Conservation (phyloP, 2,888 invertebrate genomes). For the Hemistola chrysoprasaria region DNA sequence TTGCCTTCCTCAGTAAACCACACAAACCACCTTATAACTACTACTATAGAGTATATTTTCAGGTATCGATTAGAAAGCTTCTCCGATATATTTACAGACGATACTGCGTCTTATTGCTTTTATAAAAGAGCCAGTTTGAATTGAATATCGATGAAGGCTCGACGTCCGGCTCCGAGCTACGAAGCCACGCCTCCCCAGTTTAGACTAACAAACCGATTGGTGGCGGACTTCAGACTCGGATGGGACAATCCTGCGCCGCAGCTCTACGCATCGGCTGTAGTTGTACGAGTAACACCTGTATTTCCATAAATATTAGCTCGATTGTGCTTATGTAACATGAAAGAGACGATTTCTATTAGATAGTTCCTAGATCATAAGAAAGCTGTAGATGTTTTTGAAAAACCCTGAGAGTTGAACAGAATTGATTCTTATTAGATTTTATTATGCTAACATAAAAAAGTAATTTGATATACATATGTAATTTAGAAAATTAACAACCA, state of each 20-base stretch:
- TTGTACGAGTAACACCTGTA: conserved; percentile 46
- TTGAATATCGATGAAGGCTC: conserved; percentile 19
- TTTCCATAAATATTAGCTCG: conserved; percentile 40
- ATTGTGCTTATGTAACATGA: conserved; percentile 30
- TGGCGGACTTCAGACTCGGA: conserved; percentile 46
- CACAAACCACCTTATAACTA: conserved; percentile 42
- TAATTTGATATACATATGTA: no score
- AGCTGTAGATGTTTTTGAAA: no score
- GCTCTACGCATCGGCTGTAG: conserved; percentile 52
- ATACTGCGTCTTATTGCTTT: conserved; percentile 33
- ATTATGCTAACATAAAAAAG: no score
- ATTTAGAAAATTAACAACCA: no score
- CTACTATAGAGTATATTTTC: conserved; percentile 41
- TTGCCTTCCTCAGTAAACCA: conserved; percentile 35
- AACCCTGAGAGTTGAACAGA: no score
- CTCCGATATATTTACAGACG: conserved; percentile 19
- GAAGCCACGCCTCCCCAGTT: conserved; percentile 63
- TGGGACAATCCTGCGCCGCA: conserved; percentile 77
- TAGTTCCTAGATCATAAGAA: conserved; percentile 1
- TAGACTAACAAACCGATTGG: conserved; percentile 74
- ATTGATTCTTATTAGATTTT: no score
- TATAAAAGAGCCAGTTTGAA: conserved; percentile 34
- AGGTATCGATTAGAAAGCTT: conserved; percentile 27
- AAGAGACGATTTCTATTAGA: conserved; percentile 30
- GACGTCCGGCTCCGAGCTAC: conserved; percentile 30